A percentile compares a stretch with the other conserved stretches of the same genome.
Conservation (phyloP, 2,888 invertebrate species). For the Alitta virens region DNA sequence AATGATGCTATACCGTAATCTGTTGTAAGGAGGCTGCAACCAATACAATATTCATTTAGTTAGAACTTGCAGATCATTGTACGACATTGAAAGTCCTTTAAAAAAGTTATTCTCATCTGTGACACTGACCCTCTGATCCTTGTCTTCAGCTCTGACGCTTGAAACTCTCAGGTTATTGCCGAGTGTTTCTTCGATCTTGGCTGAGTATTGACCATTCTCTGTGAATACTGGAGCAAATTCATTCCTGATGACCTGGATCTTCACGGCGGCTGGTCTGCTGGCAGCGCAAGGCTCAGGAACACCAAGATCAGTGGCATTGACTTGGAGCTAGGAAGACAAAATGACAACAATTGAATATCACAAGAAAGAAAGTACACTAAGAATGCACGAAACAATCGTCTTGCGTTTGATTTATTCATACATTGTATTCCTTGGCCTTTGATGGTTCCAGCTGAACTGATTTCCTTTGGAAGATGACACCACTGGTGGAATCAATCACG, state of each 20-base stretch:
- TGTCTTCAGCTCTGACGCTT: conserved; percentile 20
- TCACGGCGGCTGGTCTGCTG: conserved; percentile 19
- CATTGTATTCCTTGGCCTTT: conserved; percentile 33
- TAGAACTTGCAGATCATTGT: background rate
- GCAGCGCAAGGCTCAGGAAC: conserved; percentile 22
- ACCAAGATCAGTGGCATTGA: conserved; percentile 19
- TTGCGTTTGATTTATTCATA: conserved; percentile 17
- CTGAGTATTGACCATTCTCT: conserved; percentile 23
- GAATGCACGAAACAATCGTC: too few species aligned
- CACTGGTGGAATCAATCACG: conserved; percentile 19
- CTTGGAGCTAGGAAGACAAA: conserved; percentile 2
- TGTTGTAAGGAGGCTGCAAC: conserved; percentile 24
- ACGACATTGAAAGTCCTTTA: background rate
- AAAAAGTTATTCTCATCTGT: background rate
- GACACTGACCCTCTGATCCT: conserved; percentile 22
- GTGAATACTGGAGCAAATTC: conserved; percentile 27
- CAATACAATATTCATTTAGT: background rate
- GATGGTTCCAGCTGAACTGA: conserved; percentile 32
- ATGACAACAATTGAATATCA: too few species aligned
- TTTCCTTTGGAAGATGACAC: conserved; percentile 25
- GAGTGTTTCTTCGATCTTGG: conserved; percentile 20
- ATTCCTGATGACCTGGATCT: conserved; percentile 26
- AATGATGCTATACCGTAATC: conserved; percentile 20
- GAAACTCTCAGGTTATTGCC: conserved; percentile 21
- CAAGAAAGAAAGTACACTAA: too few species aligned